Evolutionary conservation across 2,113 vertebrate species (phyloP).

Genomic region (Benthochromis sp.): DNA sequence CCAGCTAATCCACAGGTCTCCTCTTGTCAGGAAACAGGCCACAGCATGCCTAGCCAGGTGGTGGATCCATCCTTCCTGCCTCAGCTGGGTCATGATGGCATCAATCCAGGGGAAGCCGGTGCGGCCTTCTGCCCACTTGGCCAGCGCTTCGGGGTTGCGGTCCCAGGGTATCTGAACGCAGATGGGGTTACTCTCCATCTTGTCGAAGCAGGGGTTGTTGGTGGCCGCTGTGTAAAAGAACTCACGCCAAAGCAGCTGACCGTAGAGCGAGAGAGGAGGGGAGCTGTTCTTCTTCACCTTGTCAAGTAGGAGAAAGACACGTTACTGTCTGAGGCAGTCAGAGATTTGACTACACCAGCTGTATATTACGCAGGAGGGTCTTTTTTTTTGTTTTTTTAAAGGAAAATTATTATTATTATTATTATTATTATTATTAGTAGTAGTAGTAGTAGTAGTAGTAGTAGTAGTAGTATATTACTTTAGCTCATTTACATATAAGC

Average conservation of each 20-base stretch:
- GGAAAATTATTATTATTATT: neutral
- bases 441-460: neutral
- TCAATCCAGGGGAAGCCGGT: constrained; percentile 98
- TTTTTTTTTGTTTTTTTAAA: neutral
- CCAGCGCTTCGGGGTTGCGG: constrained; percentile 92
- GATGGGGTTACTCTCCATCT: constrained; percentile 98
- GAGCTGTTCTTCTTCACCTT: constrained; percentile 98
- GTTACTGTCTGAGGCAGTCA: neutral
- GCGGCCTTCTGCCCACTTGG: constrained; percentile 96
- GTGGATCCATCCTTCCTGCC: constrained; percentile 97
- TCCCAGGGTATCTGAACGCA: constrained; percentile 99
- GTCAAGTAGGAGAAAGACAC: neutral
- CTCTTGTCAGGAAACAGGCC: constrained; percentile 92
- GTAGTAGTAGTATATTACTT: neutral
- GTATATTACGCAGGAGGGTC: rapidly evolving
- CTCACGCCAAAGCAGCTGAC: constrained; percentile 95
- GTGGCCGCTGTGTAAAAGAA: constrained; percentile 98
- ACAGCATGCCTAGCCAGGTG: constrained; percentile 95
- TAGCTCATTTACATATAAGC: neutral
- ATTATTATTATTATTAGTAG: neutral
- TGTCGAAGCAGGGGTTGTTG: constrained; percentile 97
- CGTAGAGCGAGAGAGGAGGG: constrained; percentile 94
- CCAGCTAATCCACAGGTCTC: constrained; percentile 98
- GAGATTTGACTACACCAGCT: neutral
- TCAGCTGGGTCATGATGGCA: constrained; percentile 96